These are phyloP conservation scores for Cephus pulcher DNA, from an alignment of 2,888 invertebrate species.

Conservation along the genomic window DNA sequence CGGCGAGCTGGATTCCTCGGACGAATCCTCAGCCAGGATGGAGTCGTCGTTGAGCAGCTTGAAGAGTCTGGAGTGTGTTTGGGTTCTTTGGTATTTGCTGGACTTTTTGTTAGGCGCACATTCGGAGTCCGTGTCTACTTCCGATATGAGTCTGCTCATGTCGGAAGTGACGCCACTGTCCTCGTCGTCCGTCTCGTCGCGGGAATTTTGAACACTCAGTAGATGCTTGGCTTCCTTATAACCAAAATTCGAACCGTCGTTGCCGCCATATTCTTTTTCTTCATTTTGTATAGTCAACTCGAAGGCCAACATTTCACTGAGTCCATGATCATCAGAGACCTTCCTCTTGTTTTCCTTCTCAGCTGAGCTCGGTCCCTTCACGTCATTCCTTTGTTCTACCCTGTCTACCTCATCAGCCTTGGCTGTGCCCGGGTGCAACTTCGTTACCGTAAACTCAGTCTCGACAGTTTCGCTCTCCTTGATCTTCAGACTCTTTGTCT, in stretches of 20 bases:
- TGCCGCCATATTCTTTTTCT: neutral
- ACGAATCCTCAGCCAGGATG: slow-evolving; percentile 32
- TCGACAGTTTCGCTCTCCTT: slow-evolving; percentile 8
- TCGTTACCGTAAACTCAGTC: slow-evolving; percentile 16
- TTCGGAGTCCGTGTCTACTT: slow-evolving; percentile 75
- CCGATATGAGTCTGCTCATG: slow-evolving; percentile 76
- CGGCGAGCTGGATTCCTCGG: slow-evolving; percentile 19
- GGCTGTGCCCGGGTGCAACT: neutral
- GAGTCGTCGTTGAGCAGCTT: slow-evolving; percentile 74
- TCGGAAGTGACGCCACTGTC: slow-evolving; percentile 80
- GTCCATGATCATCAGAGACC: neutral
- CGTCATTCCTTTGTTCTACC: neutral
- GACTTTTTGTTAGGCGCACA: slow-evolving; percentile 71
- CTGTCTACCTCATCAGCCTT: neutral
- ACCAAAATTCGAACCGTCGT: neutral
- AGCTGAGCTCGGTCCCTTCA: neutral
- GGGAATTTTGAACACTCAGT: slow-evolving; percentile 44
- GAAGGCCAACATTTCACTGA: neutral
- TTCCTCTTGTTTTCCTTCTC: neutral
- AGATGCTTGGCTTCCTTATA: slow-evolving; percentile 26
- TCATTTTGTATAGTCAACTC: neutral
- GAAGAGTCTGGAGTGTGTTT: slow-evolving; percentile 79
- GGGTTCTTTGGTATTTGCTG: slow-evolving; percentile 75
- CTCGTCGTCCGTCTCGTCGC: slow-evolving; percentile 70
- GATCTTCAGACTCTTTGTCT: slow-evolving; percentile 16